These are phyloP conservation scores for Cephus pulcher DNA, from an alignment of 2,888 invertebrate species.

Conservation along the genomic window DNA sequence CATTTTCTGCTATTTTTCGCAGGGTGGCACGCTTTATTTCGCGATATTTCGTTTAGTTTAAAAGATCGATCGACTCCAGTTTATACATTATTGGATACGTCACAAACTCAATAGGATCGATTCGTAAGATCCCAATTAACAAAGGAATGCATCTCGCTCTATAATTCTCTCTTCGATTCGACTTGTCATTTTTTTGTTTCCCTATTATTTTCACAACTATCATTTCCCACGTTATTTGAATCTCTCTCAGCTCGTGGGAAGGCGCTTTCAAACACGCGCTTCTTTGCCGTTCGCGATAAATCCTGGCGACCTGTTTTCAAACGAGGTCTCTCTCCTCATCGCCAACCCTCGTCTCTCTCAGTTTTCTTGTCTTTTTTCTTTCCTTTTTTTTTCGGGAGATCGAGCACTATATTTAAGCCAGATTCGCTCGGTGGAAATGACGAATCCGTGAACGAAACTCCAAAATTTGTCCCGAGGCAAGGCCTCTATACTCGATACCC, in stretches of 20 bases:
- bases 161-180: not conserved
- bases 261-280: too few relatives aligned
- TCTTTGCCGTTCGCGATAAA: too few relatives aligned
- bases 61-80: not conserved
- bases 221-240: not conserved
- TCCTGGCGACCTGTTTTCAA: too few relatives aligned
- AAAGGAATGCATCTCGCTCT: not conserved
- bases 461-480: not conserved
- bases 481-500: conserved; percentile 12
- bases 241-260: not conserved
- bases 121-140: not conserved
- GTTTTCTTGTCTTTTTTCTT: not conserved
- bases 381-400: not conserved
- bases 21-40: not conserved
- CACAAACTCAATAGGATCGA: not conserved
- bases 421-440: not conserved
- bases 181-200: not conserved
- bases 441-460: not conserved
- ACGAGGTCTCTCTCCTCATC: not conserved
- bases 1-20: not conserved
- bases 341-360: not conserved
- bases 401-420: conserved; percentile 7
- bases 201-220: not conserved
- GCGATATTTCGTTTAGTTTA: not conserved
- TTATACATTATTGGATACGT: not conserved